phyloP scores from a whole-genome alignment of 2,888 invertebrate species.

The Neelides folsomi region DNA sequence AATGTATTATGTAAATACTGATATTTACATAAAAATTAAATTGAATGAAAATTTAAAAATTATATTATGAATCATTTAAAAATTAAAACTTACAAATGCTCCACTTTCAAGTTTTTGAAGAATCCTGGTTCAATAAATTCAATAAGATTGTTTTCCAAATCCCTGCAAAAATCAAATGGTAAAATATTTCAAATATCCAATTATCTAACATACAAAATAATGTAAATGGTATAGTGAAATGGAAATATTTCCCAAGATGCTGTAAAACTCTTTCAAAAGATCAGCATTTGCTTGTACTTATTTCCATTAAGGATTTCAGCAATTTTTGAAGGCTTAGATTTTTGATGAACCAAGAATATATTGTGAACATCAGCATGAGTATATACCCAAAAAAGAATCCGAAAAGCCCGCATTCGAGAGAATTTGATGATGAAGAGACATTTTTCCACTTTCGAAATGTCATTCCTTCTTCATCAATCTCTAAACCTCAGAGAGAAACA shows the following conservation, averaged over 20 bases:
- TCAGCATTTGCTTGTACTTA: background rate
- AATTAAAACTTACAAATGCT: slow-evolving; percentile 26
- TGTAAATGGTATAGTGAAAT: background rate
- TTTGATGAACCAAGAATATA: background rate
- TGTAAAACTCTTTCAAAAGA: too few relatives aligned
- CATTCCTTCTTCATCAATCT: too few relatives aligned
- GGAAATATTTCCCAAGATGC: too few relatives aligned
- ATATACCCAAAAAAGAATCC: too few relatives aligned
- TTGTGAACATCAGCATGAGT: too few relatives aligned
- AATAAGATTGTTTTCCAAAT: slow-evolving; percentile 31
- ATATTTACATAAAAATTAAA: background rate
- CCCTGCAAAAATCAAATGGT: slow-evolving; percentile 15
- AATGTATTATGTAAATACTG: background rate
- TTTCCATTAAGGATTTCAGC: background rate
- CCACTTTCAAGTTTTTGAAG: slow-evolving; percentile 44
- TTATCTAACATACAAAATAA: background rate
- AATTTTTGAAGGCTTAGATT: background rate
- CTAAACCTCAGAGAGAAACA: too few relatives aligned
- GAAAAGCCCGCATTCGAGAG: too few relatives aligned
- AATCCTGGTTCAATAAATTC: slow-evolving; percentile 46
- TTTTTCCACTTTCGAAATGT: too few relatives aligned
- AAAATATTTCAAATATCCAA: background rate
- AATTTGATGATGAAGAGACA: too few relatives aligned
- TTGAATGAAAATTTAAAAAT: background rate
- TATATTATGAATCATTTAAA: background rate